phyloP scores from a whole-genome alignment of 1,140 invertebrate genomes.

The Orussus abietinus region DNA sequence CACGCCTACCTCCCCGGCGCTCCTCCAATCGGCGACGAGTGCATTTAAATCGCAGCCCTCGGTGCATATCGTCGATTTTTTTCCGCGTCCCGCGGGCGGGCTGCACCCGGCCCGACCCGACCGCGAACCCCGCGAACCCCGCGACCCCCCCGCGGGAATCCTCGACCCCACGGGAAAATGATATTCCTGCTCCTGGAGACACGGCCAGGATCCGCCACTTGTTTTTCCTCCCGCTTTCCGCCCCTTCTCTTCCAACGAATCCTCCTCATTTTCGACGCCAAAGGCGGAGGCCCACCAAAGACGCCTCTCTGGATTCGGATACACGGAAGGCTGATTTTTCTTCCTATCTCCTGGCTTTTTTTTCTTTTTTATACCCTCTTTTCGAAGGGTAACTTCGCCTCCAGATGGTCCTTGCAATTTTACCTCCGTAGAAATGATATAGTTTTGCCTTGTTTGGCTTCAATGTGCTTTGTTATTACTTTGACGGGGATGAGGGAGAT shows the following conservation, averaged over 20 bases:
- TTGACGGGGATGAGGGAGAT: too few species aligned
- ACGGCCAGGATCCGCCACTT: too few species aligned
- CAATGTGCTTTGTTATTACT: too few species aligned
- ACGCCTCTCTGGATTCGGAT: too few species aligned
- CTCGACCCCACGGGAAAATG: slow-evolving; percentile 26
- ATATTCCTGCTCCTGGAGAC: slow-evolving; percentile 27
- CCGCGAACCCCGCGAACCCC: neutral
- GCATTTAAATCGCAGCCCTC: slow-evolving; percentile 50
- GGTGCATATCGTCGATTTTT: slow-evolving; percentile 46
- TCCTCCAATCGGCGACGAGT: slow-evolving; percentile 42
- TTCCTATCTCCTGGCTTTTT: too few species aligned
- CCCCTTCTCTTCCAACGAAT: slow-evolving; percentile 17
- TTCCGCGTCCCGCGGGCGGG: slow-evolving; percentile 33
- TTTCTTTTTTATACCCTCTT: too few species aligned
- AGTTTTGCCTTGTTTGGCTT: too few species aligned
- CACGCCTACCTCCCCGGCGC: slow-evolving; percentile 47
- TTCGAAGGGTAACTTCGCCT: too few species aligned
- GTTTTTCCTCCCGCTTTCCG: neutral
- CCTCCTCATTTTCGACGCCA: slow-evolving; percentile 2
- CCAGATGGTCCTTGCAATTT: too few species aligned
- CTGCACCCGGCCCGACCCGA: slow-evolving; percentile 30
- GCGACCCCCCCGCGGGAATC: slow-evolving; percentile 16
- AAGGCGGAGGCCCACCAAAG: too few species aligned
- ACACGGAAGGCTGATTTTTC: too few species aligned
- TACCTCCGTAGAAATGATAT: too few species aligned